Evolutionary conservation across 2,113 vertebrate genomes (phyloP), one percentile per base, ranked within the genome.

Genomic region (Hipposideros armiger): DNA sequence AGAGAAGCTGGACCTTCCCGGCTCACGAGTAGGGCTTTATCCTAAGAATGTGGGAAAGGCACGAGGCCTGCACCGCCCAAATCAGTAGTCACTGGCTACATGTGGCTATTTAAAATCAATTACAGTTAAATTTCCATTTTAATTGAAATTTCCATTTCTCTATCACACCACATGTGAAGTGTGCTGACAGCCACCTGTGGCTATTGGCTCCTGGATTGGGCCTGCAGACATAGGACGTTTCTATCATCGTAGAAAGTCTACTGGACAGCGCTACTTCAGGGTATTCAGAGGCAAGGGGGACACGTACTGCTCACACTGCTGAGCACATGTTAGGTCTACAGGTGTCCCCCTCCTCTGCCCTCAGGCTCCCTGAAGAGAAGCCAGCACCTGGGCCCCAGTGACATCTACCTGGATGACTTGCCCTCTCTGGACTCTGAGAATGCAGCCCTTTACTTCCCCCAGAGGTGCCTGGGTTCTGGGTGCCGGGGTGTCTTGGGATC

Each of bases 381-480:
- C 88, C 98, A 98, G 95, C 99, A 98, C 91, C 97, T 99, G 76
- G 98, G 98, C 76, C 99, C 99, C 28, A 98, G 98, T 58, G 99
- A 98, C 36, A 98, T 99, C 98, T 99, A 99, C 95, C 96, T 99
- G 90, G 99, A 99, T 13, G 99, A 99, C 47, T 96, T 99, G 52
- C 97, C 98, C 8, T 98, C 92, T 19, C 98, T 99, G 60, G 98
- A 99, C 32, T 98, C 99, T 14, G 98, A 99, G 66, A 98, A 99
- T 5, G 98, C 99, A 58, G 98, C 99, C 15, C 98, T 99, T 26
- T 99, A 98, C 98, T 99, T 99, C 95, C 98, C 99, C 2, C 98
- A 98, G 91, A 99, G 99, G 99, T 99, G 94, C 69, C 73, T 81
- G 84, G 1, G 26, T 69, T 40, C 70, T 13, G 52, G 85, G 52